These are phyloP conservation scores for Polydrusus tereticollis DNA, from an alignment of 2,888 invertebrate species.

Conservation along the genomic window DNA sequence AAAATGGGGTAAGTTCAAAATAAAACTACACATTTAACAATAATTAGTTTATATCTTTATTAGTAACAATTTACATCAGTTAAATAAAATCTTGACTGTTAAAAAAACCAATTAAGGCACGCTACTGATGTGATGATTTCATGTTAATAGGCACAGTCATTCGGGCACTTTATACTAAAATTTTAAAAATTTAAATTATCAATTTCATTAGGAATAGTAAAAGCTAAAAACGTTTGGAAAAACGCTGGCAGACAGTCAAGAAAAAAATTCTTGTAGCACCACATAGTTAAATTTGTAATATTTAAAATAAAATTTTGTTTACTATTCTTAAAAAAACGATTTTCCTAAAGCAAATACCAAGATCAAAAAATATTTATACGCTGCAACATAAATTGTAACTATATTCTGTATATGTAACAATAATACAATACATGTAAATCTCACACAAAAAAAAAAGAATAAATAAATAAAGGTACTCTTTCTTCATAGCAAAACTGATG, in stretches of 20 bases:
- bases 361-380: not conserved
- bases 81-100: constrained; percentile 23
- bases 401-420: constrained; percentile 5
- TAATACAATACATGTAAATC: constrained; percentile 13
- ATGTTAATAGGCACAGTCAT: constrained; percentile 3
- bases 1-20: not conserved
- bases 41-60: constrained; percentile 14
- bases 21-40: not conserved
- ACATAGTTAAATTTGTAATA: not conserved
- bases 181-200: not conserved
- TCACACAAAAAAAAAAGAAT: constrained; percentile 11
- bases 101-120: constrained; percentile 8
- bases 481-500: not conserved
- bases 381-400: constrained; percentile 2
- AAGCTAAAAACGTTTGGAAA: not conserved
- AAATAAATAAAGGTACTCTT: constrained; percentile 1
- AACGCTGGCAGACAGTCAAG: too few species aligned
- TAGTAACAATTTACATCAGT: constrained; percentile 30
- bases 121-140: constrained; percentile 5
- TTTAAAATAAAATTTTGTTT: not conserved
- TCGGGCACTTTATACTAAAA: constrained; percentile 1
- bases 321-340: not conserved
- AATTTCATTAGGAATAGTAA: not conserved
- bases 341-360: not conserved
- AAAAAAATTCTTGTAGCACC: not conserved